These are phyloP conservation scores for Chrysocyon brachyurus DNA, from an alignment of 2,797 vertebrate species.

Conservation along the genomic window DNA sequence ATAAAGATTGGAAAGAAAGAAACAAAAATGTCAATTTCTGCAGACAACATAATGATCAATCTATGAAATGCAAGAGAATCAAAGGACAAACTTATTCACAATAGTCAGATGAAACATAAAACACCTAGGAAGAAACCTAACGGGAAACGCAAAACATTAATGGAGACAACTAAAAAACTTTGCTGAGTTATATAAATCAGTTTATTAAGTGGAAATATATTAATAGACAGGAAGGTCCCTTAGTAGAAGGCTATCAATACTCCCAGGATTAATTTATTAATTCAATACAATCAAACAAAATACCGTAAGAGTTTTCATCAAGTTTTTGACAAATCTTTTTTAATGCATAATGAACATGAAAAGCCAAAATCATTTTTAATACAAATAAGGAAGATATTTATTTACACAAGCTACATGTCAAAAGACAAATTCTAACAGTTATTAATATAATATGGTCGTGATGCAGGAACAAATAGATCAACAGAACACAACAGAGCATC, in stretches of 20 bases:
- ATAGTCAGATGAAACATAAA: neutral
- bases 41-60: neutral
- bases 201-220: constrained; percentile 1
- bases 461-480: neutral
- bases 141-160: neutral
- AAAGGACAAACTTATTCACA: constrained; percentile 19
- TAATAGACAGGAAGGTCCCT: neutral
- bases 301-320: neutral
- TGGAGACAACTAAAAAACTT: neutral
- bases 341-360: neutral
- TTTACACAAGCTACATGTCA: neutral
- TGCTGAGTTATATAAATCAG: neutral
- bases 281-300: neutral
- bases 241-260: neutral
- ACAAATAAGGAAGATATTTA: constrained; percentile 10
- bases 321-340: neutral
- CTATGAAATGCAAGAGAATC: constrained; percentile 17
- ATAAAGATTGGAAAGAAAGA: neutral
- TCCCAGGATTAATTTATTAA: neutral
- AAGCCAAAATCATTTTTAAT: neutral
- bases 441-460: neutral
- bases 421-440: constrained; percentile 23
- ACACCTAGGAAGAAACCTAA: neutral
- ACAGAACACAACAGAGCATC: neutral
- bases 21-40: neutral